These are phyloP conservation scores for Yponomeuta sedellus DNA, from an alignment of 2,888 invertebrate species.

Conservation along the genomic window DNA sequence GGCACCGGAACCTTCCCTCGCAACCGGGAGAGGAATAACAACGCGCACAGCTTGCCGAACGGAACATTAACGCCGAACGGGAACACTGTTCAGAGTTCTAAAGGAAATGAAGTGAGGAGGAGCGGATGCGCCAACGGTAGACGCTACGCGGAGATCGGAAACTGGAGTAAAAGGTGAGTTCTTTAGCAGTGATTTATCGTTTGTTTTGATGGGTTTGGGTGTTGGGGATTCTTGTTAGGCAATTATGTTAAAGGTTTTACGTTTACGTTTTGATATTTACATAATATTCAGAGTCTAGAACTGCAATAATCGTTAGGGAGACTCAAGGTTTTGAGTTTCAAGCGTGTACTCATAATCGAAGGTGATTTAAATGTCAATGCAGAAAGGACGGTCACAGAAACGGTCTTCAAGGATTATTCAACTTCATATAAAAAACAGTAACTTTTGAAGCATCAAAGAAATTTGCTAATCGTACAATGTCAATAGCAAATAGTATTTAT, in stretches of 20 bases:
- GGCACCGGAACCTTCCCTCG: constrained; percentile 72
- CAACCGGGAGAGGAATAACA: constrained; percentile 70
- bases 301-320: no score
- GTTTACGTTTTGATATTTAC: no score
- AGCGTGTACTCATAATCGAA: no score
- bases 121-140: constrained; percentile 72
- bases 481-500: no score
- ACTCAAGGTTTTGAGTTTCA: no score
- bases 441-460: no score
- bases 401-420: no score
- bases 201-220: neutral
- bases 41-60: constrained; percentile 44
- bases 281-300: no score
- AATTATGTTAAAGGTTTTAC: neutral
- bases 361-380: no score
- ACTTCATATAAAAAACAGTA: no score
- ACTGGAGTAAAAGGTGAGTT: constrained; percentile 75
- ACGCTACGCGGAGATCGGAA: constrained; percentile 77
- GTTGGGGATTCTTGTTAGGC: neutral
- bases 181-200: constrained; percentile 19
- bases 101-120: constrained; percentile 73
- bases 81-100: constrained; percentile 64
- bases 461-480: no score
- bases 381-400: no score
- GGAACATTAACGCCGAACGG: constrained; percentile 75